Evolutionary conservation across 2,797 vertebrate species (phyloP), one percentile per base, ranked within the genome.

Genomic region (Merluccius polli): DNA sequence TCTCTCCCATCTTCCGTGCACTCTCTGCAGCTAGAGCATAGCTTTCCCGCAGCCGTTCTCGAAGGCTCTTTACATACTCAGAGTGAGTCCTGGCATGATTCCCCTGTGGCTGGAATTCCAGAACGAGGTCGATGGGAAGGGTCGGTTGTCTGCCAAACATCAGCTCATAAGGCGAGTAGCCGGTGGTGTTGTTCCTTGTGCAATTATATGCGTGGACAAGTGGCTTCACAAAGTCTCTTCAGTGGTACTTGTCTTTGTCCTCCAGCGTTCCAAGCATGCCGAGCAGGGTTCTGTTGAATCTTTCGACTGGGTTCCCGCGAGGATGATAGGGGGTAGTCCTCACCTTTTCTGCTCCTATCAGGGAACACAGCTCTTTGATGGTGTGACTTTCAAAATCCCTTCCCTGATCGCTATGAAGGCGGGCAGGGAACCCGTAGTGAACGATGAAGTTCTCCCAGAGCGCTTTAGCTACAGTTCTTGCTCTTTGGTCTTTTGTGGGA

Each of bases 251-350:
- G 16, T 30, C 69, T 18, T 76, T 76, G 12, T 77, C 71, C 12
- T 21, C 11, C 0, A 77, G 63, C 7, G 59, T 77, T 8, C 76
- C 76, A 9, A 77, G 48, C 1, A 69, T n/a, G 11, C 59, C 30
- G 11, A 59, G 33, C 2, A 78, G n/a, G 0, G 65, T 73, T 30
- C 33, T 32, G 67, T 70, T 74, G 76, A 35, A 2, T 76, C 48
- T 27, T 72, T 83, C 76, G 44, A 80, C 71, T 52, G 52, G 70
- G 1, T 36, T 74, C 1, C 81, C 74, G 44, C 80, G n/a, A 63
- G 52, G 68, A 70, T 70, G 68, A 70, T 70, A 70, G 29, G 16
- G 36, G 24, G 71, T 72, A 18, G 70, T 71, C 27, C 68, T 31
- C 68, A 33, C 27, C 27, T 30, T 70, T 30, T 31, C 68, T 16